Evolutionary conservation across 1,140 invertebrate species (phyloP).

Genomic region (Drosophila pachea): DNA sequence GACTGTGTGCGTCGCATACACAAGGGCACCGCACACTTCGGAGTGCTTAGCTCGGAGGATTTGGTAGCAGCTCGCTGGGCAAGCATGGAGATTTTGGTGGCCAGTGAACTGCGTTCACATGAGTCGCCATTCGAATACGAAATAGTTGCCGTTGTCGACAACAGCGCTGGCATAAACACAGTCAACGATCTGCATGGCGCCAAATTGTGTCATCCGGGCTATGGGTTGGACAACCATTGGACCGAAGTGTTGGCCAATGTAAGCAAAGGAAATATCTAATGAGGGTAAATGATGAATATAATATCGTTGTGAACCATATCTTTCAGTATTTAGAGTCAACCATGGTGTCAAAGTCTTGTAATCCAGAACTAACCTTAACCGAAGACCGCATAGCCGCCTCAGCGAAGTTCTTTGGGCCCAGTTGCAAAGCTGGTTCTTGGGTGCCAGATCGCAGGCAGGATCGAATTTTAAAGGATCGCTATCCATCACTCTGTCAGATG

Average conservation of each 20-base stretch:
- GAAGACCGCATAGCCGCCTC: conserved; percentile 86
- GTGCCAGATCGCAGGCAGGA: conserved; percentile 84
- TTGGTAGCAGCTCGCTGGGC: conserved; percentile 85
- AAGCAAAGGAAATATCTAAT: conserved; percentile 50
- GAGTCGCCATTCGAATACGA: conserved; percentile 82
- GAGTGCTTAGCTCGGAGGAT: conserved; percentile 90
- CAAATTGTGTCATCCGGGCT: conserved; percentile 87
- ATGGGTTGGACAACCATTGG: conserved; percentile 83
- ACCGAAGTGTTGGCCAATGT: conserved; percentile 84
- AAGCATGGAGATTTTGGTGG: conserved; percentile 83
- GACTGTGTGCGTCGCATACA: conserved; percentile 88
- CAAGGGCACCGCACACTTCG: conserved; percentile 88
- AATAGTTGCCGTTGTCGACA: conserved; percentile 85
- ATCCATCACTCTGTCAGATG: conserved; percentile 85
- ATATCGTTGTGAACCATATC: background rate
- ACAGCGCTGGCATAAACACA: conserved; percentile 79
- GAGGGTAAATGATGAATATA: background rate
- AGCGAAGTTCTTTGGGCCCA: conserved; percentile 85
- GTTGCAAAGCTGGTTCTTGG: conserved; percentile 91
- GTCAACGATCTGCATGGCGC: conserved; percentile 83
- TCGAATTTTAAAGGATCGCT: conserved; percentile 83
- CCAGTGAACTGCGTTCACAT: conserved; percentile 83
- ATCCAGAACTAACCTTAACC: conserved; percentile 82
- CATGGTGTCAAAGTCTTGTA: conserved; percentile 84
- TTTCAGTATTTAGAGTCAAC: conserved; percentile 86